A percentile compares a stretch with the other conserved stretches of the same genome.
These are phyloP conservation scores for Rissa tridactyla DNA, from an alignment of 2,113 vertebrate genomes.

Conservation along the genomic window DNA sequence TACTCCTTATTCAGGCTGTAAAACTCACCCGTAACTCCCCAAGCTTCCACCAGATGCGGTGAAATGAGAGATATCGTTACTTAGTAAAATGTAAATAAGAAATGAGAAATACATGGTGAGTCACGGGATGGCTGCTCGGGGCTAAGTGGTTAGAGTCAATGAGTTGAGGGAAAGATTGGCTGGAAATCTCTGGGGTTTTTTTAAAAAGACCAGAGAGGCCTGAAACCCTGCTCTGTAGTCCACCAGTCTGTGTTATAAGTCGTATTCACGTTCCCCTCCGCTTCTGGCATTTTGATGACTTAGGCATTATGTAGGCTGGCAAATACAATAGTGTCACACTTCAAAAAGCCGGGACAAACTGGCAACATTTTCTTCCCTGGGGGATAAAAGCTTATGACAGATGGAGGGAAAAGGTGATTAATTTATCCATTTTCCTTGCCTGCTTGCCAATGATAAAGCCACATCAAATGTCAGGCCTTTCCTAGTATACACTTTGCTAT, in stretches of 20 bases:
- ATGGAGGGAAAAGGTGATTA: constrained; percentile 34
- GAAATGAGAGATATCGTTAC: not conserved
- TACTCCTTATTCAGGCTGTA: not conserved
- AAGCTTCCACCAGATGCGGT: not conserved
- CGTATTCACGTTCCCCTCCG: not conserved
- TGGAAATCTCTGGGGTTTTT: not conserved
- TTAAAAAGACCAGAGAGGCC: not conserved
- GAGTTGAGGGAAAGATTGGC: not conserved
- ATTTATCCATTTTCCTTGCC: constrained; percentile 20
- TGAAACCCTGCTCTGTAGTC: not conserved
- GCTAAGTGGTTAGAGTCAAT: not conserved
- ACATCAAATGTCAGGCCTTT: not conserved
- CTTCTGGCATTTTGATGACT: not conserved
- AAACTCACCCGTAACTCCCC: accelerated
- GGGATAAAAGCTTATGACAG: constrained; percentile 15
- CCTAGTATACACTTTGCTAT: not conserved
- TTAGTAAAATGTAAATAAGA: not conserved
- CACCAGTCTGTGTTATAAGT: not conserved
- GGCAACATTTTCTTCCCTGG: not conserved
- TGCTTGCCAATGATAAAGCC: constrained; percentile 19
- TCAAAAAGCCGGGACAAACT: constrained; percentile 37
- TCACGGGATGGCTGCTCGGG: accelerated
- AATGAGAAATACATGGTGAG: not conserved
- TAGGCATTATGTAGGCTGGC: not conserved
- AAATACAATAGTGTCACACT: not conserved